Evolutionary conservation across 1,140 invertebrate genomes (phyloP).

Genomic region (Apis laboriosa): DNA sequence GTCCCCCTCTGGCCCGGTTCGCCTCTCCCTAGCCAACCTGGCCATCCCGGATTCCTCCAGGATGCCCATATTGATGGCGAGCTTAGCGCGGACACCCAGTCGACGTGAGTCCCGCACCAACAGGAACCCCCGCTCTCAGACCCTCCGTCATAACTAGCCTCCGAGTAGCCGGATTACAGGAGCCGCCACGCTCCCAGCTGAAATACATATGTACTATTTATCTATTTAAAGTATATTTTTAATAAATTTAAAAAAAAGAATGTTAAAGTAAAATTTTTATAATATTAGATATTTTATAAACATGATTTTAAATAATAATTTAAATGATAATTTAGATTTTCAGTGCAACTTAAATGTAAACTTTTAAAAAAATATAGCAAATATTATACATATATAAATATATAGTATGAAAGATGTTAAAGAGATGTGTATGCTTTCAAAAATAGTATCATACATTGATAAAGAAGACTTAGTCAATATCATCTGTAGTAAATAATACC

Average conservation of each 20-base stretch:
- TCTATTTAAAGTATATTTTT: constrained; percentile 36
- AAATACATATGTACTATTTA: constrained; percentile 50
- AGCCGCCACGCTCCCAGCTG: constrained; percentile 93
- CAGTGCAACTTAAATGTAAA: neutral
- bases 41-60: constrained; percentile 88
- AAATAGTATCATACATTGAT: neutral
- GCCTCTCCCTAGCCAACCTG: constrained; percentile 97
- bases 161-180: constrained; percentile 97
- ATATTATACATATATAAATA: neutral
- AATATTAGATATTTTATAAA: neutral
- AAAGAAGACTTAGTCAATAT: neutral
- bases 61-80: constrained; percentile 95
- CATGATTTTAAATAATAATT: no score
- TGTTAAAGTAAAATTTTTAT: neutral
- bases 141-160: constrained; percentile 91
- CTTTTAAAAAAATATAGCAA: neutral
- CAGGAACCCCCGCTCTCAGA: constrained; percentile 91
- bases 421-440: no score
- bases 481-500: no score
- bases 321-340: neutral
- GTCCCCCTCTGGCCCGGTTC: constrained; percentile 97
- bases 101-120: constrained; percentile 86
- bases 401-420: no score
- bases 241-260: neutral
- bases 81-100: constrained; percentile 94